Base-by-base conservation (phyloP, 2,113 vertebrate genomes). In the Pleuronectes platessa region DNA sequence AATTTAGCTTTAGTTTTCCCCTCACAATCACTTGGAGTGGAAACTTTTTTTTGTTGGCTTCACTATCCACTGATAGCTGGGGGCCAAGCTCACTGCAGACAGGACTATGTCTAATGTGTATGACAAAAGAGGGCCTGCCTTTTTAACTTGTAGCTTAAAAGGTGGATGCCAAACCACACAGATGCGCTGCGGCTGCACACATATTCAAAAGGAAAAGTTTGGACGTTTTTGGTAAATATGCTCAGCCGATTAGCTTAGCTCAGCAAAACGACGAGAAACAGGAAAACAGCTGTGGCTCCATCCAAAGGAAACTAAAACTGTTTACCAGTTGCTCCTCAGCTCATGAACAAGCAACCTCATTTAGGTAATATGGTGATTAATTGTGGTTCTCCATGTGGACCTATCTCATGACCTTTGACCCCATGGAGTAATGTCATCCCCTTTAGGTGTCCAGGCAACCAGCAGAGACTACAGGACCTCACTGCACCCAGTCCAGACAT, bases 11-110 rank as follows among this genome's bases (percentile, higher is more conserved):
- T 49, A 81, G 72, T 70, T 51, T 81, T 65, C 47, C 58, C 56
- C 66, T 83, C 70, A 40, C 78, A 78, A 88, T 89, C 89, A 87
- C 83, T 88, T 23, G 13, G 68, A 86, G 76, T 78, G 71, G 71
- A 84, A 84, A 64, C 31, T 55, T 71, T 55, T 56, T 9, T 51
- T 63, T 69, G 17, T 68, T 67, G 55, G 68, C 74, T 15, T 68
- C 53, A 63, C 47, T 51, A 8, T 76, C 68, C 67, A 49, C 62
- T 61, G 31, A 31, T 59, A 76, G 61, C 82, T 71, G 51, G 26
- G 81, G 67, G 80, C n/a, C 27, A 77, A 69, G 58, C 21, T 77
- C 58, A 83, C 78, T 59, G 15, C 68, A 82, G 61, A 74, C 35
- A 84, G 70, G 37, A 64, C 56, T 80, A 53, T 66, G 74, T 63